phyloP scores from a whole-genome alignment of 1,140 invertebrate species.

The Chrysoperla carnea region DNA sequence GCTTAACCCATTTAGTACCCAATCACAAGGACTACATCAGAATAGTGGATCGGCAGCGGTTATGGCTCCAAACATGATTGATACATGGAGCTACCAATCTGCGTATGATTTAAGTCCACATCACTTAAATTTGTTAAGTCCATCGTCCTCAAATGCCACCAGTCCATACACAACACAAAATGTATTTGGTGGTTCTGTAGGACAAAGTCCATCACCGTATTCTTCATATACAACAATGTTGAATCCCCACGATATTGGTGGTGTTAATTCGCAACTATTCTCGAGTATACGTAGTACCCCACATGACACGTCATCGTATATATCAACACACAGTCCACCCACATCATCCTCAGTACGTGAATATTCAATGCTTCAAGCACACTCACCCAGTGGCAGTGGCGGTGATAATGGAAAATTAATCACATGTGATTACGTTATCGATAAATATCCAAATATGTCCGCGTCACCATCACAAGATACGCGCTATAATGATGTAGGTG shows the following conservation, averaged over 20 bases:
- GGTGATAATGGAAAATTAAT: slow-evolving; percentile 20
- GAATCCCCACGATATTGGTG: slow-evolving; percentile 38
- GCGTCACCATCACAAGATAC: too few species aligned
- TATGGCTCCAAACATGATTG: slow-evolving; percentile 26
- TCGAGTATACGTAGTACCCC: slow-evolving; percentile 29
- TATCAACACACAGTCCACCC: slow-evolving; percentile 31
- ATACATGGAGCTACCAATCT: slow-evolving; percentile 60
- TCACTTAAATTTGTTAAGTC: slow-evolving; percentile 49
- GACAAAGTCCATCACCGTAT: slow-evolving; percentile 21
- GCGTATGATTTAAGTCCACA: slow-evolving; percentile 54
- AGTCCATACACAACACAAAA: slow-evolving; percentile 37
- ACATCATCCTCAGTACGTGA: slow-evolving; percentile 32
- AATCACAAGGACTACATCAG: slow-evolving; percentile 36
- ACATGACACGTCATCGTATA: slow-evolving; percentile 39
- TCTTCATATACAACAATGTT: slow-evolving; percentile 43
- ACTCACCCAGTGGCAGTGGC: slow-evolving; percentile 39
- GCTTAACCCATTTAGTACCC: slow-evolving; percentile 41
- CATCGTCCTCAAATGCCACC: slow-evolving; percentile 24
- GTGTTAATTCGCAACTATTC: slow-evolving; percentile 30
- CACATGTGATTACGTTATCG: slow-evolving; percentile 24
- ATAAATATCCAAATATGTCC: slow-evolving; percentile 23
- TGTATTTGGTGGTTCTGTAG: slow-evolving; percentile 15
- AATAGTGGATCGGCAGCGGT: slow-evolving; percentile 22
- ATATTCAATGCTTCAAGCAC: slow-evolving; percentile 44
- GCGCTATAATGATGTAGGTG: slow-evolving; percentile 12